Conservation (phyloP, 1,140 invertebrate genomes). For the Eumaeus atala region DNA sequence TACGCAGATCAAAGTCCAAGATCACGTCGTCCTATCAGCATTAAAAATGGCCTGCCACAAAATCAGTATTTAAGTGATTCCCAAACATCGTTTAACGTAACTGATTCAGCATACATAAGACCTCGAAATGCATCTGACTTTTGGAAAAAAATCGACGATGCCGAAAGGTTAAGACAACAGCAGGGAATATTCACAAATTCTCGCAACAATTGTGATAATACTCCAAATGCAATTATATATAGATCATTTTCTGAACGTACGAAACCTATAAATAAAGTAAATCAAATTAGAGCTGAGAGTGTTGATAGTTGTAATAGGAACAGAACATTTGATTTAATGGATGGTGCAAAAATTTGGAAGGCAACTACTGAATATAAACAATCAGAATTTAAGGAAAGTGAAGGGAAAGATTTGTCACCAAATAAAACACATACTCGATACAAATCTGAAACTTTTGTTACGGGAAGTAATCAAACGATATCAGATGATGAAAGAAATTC, state of each 20-base stretch:
- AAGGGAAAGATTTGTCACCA: slow-evolving; percentile 43
- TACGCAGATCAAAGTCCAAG: slow-evolving; percentile 79
- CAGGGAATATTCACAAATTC: slow-evolving; percentile 49
- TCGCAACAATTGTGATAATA: slow-evolving; percentile 60
- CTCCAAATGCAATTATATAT: slow-evolving; percentile 37
- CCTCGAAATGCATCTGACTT: slow-evolving; percentile 75
- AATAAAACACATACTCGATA: slow-evolving; percentile 59
- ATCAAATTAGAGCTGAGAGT: slow-evolving; percentile 31
- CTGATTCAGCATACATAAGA: slow-evolving; percentile 44
- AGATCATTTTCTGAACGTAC: slow-evolving; percentile 37
- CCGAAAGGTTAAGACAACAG: slow-evolving; percentile 61
- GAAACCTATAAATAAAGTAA: slow-evolving; percentile 26
- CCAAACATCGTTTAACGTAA: slow-evolving; percentile 51
- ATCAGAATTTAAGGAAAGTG: slow-evolving; percentile 50
- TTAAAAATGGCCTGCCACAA: slow-evolving; percentile 63
- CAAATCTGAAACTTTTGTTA: slow-evolving; percentile 61
- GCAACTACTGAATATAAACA: slow-evolving; percentile 64
- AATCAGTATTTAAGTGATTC: slow-evolving; percentile 72
- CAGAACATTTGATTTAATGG: slow-evolving; percentile 51
- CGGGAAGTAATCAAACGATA: slow-evolving; percentile 42
- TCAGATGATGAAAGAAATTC: slow-evolving; percentile 67
- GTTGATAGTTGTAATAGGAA: slow-evolving; percentile 48
- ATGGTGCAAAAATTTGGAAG: slow-evolving; percentile 62
- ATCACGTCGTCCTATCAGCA: slow-evolving; percentile 79
- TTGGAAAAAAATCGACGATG: slow-evolving; percentile 78